A percentile compares a stretch with the other conserved stretches of the same genome.
Conservation (phyloP, 2,113 vertebrate species). For the Recurvirostra avosetta region DNA sequence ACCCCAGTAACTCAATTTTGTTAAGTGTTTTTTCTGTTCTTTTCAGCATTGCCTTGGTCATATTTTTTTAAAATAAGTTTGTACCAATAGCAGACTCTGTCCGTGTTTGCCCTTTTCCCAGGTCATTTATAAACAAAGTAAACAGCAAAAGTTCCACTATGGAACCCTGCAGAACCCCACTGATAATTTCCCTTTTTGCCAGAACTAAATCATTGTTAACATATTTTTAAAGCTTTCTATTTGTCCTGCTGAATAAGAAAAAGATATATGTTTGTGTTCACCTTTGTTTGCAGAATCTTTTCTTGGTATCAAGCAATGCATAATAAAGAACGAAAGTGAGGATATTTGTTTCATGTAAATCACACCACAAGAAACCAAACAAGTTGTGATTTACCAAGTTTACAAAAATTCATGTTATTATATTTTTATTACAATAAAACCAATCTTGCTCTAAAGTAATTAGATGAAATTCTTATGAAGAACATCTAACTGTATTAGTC, state of each 20-base stretch:
- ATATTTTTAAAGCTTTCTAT: background rate
- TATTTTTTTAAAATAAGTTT: background rate
- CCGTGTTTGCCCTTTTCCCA: background rate
- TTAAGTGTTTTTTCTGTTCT: background rate
- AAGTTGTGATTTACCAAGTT: background rate
- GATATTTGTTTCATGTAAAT: background rate
- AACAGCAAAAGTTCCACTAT: background rate
- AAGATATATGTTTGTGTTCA: background rate
- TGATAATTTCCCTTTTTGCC: background rate
- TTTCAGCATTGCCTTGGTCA: background rate
- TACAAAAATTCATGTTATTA: background rate
- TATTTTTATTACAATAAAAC: background rate
- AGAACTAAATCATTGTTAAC: background rate
- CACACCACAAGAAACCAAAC: background rate
- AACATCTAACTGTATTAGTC: background rate
- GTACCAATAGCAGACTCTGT: background rate
- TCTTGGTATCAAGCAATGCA: background rate
- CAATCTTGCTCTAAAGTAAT: background rate
- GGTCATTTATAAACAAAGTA: background rate
- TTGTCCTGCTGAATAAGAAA: background rate
- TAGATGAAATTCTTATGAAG: background rate
- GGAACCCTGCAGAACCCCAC: background rate
- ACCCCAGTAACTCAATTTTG: background rate
- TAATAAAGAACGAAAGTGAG: background rate
- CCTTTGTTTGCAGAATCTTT: background rate